These are phyloP conservation scores for Notarius lentiginosus DNA, from an alignment of 2,113 vertebrate genomes.

Conservation along the genomic window DNA sequence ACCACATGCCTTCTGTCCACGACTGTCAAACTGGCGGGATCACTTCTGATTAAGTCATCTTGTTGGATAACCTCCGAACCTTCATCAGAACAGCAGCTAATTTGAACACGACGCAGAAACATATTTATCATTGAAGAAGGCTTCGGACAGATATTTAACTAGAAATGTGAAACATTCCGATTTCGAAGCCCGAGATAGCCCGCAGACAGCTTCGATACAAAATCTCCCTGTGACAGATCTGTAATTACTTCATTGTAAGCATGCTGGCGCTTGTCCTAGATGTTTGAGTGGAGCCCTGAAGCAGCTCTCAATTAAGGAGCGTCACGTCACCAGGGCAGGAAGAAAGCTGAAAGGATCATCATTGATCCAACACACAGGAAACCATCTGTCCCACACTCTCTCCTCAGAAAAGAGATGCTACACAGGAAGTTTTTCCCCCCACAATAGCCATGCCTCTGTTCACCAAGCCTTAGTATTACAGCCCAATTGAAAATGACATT, in stretches of 20 bases:
- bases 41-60: neutral
- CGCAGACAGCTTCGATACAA: neutral
- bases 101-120: neutral
- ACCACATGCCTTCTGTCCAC: neutral
- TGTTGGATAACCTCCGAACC: neutral
- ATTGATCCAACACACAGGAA: slow-evolving; percentile 26
- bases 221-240: slow-evolving; percentile 5
- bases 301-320: slow-evolving; percentile 20
- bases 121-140: neutral
- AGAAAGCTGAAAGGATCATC: slow-evolving; percentile 21
- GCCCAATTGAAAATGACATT: neutral
- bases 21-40: neutral
- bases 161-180: neutral
- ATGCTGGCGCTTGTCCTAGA: slow-evolving; percentile 30
- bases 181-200: neutral
- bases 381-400: slow-evolving; percentile 10
- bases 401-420: slow-evolving; percentile 14
- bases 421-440: neutral
- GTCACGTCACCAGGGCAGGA: slow-evolving; percentile 9
- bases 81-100: neutral
- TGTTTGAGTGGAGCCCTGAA: slow-evolving; percentile 24
- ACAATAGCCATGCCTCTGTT: slow-evolving; percentile 17
- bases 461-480: neutral
- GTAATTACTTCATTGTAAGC: slow-evolving; percentile 41
- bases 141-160: neutral